Evolutionary conservation across 2,888 invertebrate species (phyloP), one percentile per base, ranked within the genome.

Genomic region (Xestoiulus laeticollis): DNA sequence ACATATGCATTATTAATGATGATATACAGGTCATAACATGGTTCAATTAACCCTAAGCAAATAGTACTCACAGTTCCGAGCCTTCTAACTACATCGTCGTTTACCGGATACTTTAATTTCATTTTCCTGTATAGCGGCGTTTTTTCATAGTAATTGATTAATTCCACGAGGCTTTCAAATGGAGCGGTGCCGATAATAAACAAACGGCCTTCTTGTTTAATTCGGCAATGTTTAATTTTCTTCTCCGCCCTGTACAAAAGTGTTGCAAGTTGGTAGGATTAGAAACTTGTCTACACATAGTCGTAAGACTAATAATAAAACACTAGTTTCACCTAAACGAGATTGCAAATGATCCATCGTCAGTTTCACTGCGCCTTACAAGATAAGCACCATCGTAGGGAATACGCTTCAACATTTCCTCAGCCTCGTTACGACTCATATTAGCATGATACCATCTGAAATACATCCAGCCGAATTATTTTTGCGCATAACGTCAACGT

Each of bases 181-280:
- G 96, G 96, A 48, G 96, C 96, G 0, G 95, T 95, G 48, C 99
- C 98, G 89, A 98, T 97, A 0, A 96, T 95, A 92, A 96, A 99
- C 19, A 98, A 92, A 0, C 98, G 94, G 0, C 98, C 98, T 91
- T 99, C 98, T 86, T 96, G 94, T 92, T 97, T 96, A 89, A 99
- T 96, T 86, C 98, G 95, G 92, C 99, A 99, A 92, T 99, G 99
- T 92, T 99, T 99, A 89, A 99, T 98, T 92, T 97, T 96, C 87
- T 95, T 96, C 90, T 97, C 97, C 2, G 96, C 96, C 91, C 98
- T 97, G n/a, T 16, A 85, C 59, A 59, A 6, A 4, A 59, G n/a
- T 22, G 16, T 6, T 59, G n/a, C 19, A 4, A 1, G 22, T 91
- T 86, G 93, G 53, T 2, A 6, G 86, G 30, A 33, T 19, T 85